These are phyloP conservation scores for Eidolon helvum DNA, from an alignment of 2,113 vertebrate genomes.

Conservation along the genomic window DNA sequence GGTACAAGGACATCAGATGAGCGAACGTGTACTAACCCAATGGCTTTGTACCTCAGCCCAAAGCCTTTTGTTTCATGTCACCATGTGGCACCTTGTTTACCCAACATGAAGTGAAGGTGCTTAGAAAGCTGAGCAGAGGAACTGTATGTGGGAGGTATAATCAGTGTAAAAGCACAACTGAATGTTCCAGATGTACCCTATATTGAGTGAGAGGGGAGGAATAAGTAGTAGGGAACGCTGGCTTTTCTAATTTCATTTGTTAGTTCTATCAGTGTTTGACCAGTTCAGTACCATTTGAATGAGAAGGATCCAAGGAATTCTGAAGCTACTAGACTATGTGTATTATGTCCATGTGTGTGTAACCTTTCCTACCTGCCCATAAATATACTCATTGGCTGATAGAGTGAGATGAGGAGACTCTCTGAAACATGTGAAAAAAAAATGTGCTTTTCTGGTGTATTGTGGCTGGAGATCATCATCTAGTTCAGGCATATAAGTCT, in stretches of 20 bases:
- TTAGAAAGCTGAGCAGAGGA: not conserved
- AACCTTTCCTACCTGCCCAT: not conserved
- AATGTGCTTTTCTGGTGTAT: not conserved
- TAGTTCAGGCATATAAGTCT: not conserved
- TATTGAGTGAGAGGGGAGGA: not conserved
- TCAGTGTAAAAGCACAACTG: not conserved
- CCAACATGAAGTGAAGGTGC: not conserved
- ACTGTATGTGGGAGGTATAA: not conserved
- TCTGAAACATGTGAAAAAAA: not conserved
- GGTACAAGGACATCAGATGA: no score
- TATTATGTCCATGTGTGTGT: no score
- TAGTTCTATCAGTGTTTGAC: not conserved
- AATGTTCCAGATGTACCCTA: not conserved
- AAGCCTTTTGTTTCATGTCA: not conserved
- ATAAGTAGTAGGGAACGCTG: not conserved
- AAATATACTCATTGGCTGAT: not conserved
- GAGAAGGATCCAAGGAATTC: not conserved
- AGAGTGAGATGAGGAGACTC: not conserved
- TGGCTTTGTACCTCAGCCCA: not conserved
- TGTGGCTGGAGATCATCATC: not conserved
- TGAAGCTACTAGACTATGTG: not conserved
- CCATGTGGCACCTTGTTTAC: not conserved
- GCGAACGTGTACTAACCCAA: no score
- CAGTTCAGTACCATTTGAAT: no score
- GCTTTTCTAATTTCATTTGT: not conserved